A percentile compares a stretch with the other conserved stretches of the same genome.
These are phyloP conservation scores for Drosophila melanogaster DNA, from an alignment of 1,140 invertebrate genomes.

Conservation along the genomic window Release_6_plus_ISO1_MT NC_004354.4:1098501-1099000, in stretches of 20 bases:
- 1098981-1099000: too few relatives aligned
- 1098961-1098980: too few relatives aligned
- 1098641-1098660: slow-evolving; percentile 80
- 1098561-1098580: slow-evolving; percentile 79
- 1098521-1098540: slow-evolving; percentile 73
- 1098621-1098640: slow-evolving; percentile 78
- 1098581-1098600: slow-evolving; percentile 27
- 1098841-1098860: slow-evolving; percentile 82
- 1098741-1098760: slow-evolving; percentile 37
- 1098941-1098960: too few relatives aligned
- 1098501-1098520: slow-evolving; percentile 44
- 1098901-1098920: slow-evolving; percentile 10
- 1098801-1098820: background rate
- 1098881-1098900: slow-evolving; percentile 14
- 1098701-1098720: slow-evolving; percentile 8
- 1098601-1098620: slow-evolving; percentile 78
- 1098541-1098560: slow-evolving; percentile 82
- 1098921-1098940: background rate
- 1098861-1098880: slow-evolving; percentile 65
- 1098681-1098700: slow-evolving; percentile 12
- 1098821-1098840: slow-evolving; percentile 19
- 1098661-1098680: slow-evolving; percentile 53
- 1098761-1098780: slow-evolving; percentile 56
- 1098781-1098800: slow-evolving; percentile 79
- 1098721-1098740: slow-evolving; percentile 7